Evolutionary conservation across 1,140 invertebrate species (phyloP), one percentile per base, ranked within the genome.

Genomic region (Euschistus heros): DNA sequence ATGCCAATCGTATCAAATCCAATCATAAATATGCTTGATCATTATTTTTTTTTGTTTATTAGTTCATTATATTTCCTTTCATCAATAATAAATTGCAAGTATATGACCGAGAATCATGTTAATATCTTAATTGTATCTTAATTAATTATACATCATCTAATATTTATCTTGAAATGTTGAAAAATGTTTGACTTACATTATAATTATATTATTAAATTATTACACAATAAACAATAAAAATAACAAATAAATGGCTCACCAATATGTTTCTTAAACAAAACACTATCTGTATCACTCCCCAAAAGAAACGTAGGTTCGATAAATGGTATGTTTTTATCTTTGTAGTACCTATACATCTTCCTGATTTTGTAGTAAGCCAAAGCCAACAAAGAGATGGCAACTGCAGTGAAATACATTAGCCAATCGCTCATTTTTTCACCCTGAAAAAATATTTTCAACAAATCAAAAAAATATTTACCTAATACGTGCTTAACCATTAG

Each of bases 311-410:
- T 42, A 2, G 59, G 59, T 22, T 61, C 18, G n/a, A 30, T 30
- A 61, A 42, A 61, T 5, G 59, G 59, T 33, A 61, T 61, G 13
- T 30, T 30, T 27, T 10, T 30, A 4, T 61, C 33, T 42, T 61
- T n/a, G 33, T 42, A 61, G 22, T 61, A 42, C 3, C n/a, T 37
- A 17, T 61, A 37, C 10, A 30, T 61, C 22, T 33, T 18, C 30
- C 42, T 61, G 17, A 61, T 18, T 18, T 26, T 61, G 15, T 33
- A 33, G 18, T 61, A 61, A 42, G 47, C n/a, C 47, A 18, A 50
- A 2, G 22, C 22, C 5, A 50, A 18, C 10, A 50, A 50, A 18
- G 47, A 50, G n/a, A 10, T 2, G 5, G 22, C 47, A 2, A 14
- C 47, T 50, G n/a, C n/a, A 0, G 22, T 6, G 22, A 17, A 8